Evolutionary conservation across 2,888 invertebrate genomes (phyloP).

Genomic region (Catocala nupta): DNA sequence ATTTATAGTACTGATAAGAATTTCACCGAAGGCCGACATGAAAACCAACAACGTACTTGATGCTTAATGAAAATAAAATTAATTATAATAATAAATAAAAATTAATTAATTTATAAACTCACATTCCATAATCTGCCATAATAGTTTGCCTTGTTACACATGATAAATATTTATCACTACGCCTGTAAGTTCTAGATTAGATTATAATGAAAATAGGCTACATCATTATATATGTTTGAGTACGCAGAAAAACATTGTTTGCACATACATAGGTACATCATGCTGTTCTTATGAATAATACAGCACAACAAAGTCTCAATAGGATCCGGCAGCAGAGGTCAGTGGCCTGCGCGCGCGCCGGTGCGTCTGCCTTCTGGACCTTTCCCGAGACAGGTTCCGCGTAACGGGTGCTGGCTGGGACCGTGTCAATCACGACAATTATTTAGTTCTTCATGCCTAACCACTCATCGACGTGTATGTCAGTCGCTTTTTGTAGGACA

Average conservation of each 20-base stretch:
- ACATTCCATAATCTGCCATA: no score
- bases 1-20: slow-evolving; percentile 53
- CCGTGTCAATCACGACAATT: slow-evolving; percentile 60
- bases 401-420: slow-evolving; percentile 60
- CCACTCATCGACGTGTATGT: not conserved
- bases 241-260: no score
- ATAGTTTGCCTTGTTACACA: not conserved
- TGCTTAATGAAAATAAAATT: not conserved
- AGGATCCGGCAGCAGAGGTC: slow-evolving; percentile 62
- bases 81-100: no score
- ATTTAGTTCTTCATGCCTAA: slow-evolving; percentile 45
- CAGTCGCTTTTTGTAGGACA: not conserved
- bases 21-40: slow-evolving; percentile 40
- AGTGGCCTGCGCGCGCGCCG: slow-evolving; percentile 62
- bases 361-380: slow-evolving; percentile 55
- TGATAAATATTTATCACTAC: slow-evolving; percentile 4
- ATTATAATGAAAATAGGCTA: not conserved
- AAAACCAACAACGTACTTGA: slow-evolving; percentile 23
- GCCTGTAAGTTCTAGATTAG: not conserved
- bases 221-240: no score
- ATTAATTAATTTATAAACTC: not conserved
- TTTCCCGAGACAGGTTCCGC: slow-evolving; percentile 64
- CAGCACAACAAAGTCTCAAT: slow-evolving; percentile 16
- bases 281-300: not conserved
- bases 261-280: not conserved